These are phyloP conservation scores for Chelonoidis abingdonii DNA, from an alignment of 2,113 vertebrate genomes.

Conservation along the genomic window DNA sequence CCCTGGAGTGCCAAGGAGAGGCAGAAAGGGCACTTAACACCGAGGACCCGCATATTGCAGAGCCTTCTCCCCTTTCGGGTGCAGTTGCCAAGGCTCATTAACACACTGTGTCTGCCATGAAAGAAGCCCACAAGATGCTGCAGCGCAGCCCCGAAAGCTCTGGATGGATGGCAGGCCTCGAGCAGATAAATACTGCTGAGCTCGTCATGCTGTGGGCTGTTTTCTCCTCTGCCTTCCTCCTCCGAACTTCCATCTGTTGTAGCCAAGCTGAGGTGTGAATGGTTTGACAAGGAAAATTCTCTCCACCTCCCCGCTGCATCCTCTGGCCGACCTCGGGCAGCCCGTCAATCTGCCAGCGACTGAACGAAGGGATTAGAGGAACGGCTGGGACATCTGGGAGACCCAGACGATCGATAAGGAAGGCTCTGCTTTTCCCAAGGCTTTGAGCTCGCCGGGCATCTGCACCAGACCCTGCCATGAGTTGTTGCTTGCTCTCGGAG, in stretches of 20 bases:
- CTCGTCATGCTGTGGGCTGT: background rate
- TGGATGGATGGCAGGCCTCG: background rate
- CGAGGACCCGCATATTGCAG: background rate
- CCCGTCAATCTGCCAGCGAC: background rate
- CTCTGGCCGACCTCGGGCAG: background rate
- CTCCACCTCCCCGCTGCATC: background rate
- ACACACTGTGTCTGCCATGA: background rate
- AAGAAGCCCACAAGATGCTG: background rate
- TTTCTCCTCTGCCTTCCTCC: background rate
- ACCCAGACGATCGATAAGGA: background rate
- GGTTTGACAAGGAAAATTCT: background rate
- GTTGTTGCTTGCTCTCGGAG: constrained; percentile 1
- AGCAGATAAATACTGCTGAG: background rate
- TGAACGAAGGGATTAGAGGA: background rate
- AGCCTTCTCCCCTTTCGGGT: too few relatives aligned
- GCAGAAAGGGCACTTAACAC: background rate
- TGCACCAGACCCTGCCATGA: background rate
- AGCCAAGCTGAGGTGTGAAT: background rate
- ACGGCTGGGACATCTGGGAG: background rate
- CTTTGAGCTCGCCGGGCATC: background rate
- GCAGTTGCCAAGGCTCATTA: background rate
- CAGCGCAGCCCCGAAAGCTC: background rate
- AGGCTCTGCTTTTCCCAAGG: background rate
- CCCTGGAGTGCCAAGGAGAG: background rate
- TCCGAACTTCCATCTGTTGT: constrained; percentile 2